Conservation (phyloP, 2,113 vertebrate species). For the Tragelaphus buxtoni region DNA sequence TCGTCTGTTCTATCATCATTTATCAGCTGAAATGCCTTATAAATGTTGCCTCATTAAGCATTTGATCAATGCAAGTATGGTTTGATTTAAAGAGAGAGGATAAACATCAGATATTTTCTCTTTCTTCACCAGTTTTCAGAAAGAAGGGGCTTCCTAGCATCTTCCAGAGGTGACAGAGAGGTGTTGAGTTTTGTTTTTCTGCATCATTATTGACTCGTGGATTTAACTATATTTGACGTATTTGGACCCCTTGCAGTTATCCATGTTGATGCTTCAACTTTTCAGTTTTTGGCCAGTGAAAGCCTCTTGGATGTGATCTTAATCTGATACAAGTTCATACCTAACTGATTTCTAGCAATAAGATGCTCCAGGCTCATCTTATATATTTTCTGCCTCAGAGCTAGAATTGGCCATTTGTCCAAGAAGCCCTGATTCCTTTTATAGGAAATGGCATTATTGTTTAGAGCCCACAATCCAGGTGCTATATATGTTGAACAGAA, state of each 20-base stretch:
- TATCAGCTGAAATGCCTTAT: not conserved
- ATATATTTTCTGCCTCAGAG: not conserved
- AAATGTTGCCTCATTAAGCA: not conserved
- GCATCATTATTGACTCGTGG: not conserved
- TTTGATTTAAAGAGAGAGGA: not conserved
- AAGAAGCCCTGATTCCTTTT: not conserved
- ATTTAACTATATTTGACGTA: not conserved
- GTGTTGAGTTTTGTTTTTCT: not conserved
- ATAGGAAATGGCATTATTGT: not conserved
- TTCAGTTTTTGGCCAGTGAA: not conserved
- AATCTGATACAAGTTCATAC: not conserved
- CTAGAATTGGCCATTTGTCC: not conserved
- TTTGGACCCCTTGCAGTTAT: not conserved
- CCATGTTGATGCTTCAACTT: not conserved
- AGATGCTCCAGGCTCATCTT: not conserved
- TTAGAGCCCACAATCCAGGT: not conserved
- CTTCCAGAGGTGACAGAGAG: not conserved
- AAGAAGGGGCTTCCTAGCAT: not conserved
- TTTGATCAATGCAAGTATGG: not conserved
- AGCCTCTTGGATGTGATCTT: not conserved
- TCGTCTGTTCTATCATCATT: not conserved
- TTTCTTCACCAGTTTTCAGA: constrained; percentile 9
- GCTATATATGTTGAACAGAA: not conserved
- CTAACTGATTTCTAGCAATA: not conserved
- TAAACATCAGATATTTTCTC: not conserved